phyloP scores from a whole-genome alignment of 2,113 vertebrate genomes.

The Lepus timidus region DNA sequence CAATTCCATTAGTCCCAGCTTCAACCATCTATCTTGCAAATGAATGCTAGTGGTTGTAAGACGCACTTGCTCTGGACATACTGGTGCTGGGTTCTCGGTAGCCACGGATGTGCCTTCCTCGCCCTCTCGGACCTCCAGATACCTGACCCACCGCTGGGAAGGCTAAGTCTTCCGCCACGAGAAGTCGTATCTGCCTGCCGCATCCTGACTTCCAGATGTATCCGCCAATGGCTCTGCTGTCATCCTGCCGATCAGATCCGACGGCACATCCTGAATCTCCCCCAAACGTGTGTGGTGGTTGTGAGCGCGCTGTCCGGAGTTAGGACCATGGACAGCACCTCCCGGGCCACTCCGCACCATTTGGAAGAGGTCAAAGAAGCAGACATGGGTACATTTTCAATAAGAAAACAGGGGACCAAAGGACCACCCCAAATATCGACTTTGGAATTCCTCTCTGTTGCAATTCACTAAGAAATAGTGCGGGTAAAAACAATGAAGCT shows the following conservation, averaged over 20 bases:
- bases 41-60: background rate
- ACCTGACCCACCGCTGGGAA: background rate
- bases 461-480: slow-evolving; percentile 30
- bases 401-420: slow-evolving; percentile 7
- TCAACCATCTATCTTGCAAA: background rate
- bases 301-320: background rate
- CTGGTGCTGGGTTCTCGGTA: background rate
- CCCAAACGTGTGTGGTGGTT: background rate
- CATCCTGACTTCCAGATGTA: background rate
- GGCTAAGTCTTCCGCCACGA: background rate
- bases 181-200: background rate
- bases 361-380: slow-evolving; percentile 28
- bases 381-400: background rate
- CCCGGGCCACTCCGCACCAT: background rate
- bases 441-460: background rate
- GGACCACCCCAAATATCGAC: background rate
- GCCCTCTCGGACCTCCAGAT: background rate
- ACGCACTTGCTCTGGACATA: background rate
- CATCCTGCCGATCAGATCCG: background rate
- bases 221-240: background rate
- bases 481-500: background rate
- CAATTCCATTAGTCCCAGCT: background rate
- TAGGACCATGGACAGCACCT: background rate
- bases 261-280: background rate
- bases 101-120: background rate